Evolutionary conservation across 2,888 invertebrate genomes (phyloP), one percentile per base, ranked within the genome.

Genomic region (Eugnorisma glareosa): DNA sequence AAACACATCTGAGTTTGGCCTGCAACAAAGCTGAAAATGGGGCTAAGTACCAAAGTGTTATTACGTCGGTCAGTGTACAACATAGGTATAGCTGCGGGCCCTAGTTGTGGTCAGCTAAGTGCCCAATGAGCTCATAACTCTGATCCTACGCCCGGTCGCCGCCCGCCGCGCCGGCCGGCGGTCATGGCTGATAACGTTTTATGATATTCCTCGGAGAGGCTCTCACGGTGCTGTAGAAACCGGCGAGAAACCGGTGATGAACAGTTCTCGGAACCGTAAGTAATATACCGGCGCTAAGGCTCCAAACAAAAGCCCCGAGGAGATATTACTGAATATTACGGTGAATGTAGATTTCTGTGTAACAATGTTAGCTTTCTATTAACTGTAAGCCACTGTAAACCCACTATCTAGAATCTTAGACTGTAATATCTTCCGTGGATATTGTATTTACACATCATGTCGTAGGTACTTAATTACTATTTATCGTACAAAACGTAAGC

Each of bases 111-210:
- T 13, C 40, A 7, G n/a, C 43, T 43, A 51, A 61, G 64, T 67
- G 71, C 71, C 45, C 40, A 15, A 24, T 4, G 51, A 28, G 51
- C 35, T 75, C 75, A 31, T 40, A 18, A 43, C 73, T 31, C 54
- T 64, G 51, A 57, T 24, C 51, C 7, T 11, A 21, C 37, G n/a
- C 13, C 5, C 31, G 35, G 45, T n/a, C 21, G 43, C n/a, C n/a
- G 31, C 13, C 8, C 21, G 37, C 13, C 24, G 73, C 21, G 43
- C n/a, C n/a, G 31, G 15, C 8, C 21, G 37, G 15, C 24, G 73
- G 70, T 64, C 83, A 83, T 77, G 77, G 64, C 67, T 73, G 75
- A 69, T 74, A 73, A 75, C 57, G 61, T 70, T 73, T 70, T 61
- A 73, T 57, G 73, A 63, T 67, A 45, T 18, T 67, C 21, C 24